Conservation (phyloP, 2,888 invertebrate species). For the Ochropleura leucogaster region DNA sequence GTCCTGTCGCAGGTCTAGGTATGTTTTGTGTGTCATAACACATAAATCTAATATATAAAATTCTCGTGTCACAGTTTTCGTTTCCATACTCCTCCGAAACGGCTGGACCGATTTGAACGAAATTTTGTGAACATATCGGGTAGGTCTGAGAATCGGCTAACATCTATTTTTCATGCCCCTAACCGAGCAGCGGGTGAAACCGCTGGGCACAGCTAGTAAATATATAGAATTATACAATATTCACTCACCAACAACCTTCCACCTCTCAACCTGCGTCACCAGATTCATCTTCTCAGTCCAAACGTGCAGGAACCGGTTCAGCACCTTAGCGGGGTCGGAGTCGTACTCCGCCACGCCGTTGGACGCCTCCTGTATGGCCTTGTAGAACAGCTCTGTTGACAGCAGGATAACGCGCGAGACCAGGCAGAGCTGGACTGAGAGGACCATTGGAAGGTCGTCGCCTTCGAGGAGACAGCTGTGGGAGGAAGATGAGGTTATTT, state of each 20-base stretch:
- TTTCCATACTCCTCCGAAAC: too few species aligned
- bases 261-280: conserved; percentile 94
- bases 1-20: too few species aligned
- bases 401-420: conserved; percentile 94
- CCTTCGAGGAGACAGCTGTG: conserved; percentile 92
- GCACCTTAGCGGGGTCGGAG: conserved; percentile 91
- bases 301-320: conserved; percentile 93
- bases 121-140: too few species aligned
- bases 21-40: too few species aligned
- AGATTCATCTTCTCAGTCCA: conserved; percentile 95
- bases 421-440: conserved; percentile 94
- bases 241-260: conserved; percentile 94
- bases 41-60: too few species aligned
- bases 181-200: too few species aligned
- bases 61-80: too few species aligned
- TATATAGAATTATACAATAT: too few species aligned
- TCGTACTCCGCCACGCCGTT: conserved; percentile 82
- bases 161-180: too few species aligned
- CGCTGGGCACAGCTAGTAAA: too few species aligned
- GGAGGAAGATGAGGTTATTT: neutral
- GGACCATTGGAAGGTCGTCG: conserved; percentile 93
- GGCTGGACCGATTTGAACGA: too few species aligned
- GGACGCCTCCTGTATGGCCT: conserved; percentile 88
- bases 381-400: conserved; percentile 92
- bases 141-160: too few species aligned